A percentile compares a stretch with the other conserved stretches of the same genome.
These are phyloP conservation scores for Brachyrhaphis roseni DNA, from an alignment of 2,797 vertebrate species.

Conservation along the genomic window DNA sequence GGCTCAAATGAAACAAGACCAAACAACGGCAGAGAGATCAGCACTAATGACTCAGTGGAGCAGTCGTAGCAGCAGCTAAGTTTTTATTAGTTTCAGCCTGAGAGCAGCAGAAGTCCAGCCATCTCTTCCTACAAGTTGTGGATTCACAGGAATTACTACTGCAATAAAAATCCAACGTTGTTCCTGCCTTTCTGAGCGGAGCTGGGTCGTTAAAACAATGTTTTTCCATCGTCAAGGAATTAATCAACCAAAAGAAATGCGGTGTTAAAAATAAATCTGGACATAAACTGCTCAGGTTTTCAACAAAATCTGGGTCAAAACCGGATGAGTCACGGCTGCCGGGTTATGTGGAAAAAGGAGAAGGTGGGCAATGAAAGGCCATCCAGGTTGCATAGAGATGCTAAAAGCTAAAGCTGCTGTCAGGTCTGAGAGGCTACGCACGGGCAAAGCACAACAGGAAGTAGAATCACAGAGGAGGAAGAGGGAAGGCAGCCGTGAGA, in stretches of 20 bases:
- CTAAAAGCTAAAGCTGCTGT: constrained; percentile 64
- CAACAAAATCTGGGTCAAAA: not conserved
- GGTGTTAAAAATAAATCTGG: not conserved
- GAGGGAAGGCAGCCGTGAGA: constrained; percentile 51
- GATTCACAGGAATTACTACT: not conserved
- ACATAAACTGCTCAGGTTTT: not conserved
- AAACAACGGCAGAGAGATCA: not conserved
- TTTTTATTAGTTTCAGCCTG: constrained; percentile 11
- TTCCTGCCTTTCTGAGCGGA: not conserved
- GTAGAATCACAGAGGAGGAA: constrained; percentile 37
- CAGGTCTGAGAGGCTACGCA: constrained; percentile 48
- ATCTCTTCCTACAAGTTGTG: not conserved
- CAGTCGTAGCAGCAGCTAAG: constrained; percentile 11
- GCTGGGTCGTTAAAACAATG: not conserved
- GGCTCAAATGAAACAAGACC: constrained; percentile 36
- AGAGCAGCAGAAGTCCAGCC: constrained; percentile 5
- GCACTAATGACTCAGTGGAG: not conserved
- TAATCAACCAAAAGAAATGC: not conserved
- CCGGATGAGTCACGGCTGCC: not conserved
- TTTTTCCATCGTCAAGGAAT: not conserved
- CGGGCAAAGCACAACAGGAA: constrained; percentile 53
- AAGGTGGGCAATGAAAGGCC: constrained; percentile 49
- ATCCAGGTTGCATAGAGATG: constrained; percentile 69
- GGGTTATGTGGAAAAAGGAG: constrained; percentile 25
- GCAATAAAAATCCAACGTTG: not conserved